Percentiles rank a stretch among this genome's conserved stretches.
Evolutionary conservation across 2,888 invertebrate genomes (phyloP).

Genomic region (Carterocephalus palaemon): DNA sequence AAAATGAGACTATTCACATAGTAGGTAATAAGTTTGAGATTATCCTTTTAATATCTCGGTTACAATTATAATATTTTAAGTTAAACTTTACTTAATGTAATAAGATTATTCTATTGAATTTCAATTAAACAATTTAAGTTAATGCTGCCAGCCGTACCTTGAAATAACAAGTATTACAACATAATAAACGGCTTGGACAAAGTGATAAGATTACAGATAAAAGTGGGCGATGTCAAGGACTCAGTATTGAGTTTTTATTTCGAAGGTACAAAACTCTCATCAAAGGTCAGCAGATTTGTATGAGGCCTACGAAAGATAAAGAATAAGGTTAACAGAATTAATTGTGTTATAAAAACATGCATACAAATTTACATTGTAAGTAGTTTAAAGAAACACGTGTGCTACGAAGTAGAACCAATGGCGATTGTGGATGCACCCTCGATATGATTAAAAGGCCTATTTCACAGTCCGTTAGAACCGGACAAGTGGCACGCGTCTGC

Average conservation of each 20-base stretch:
- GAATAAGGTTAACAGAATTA: no score
- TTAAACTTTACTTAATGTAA: constrained; percentile 32
- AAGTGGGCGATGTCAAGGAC: constrained; percentile 3
- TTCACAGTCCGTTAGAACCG: constrained; percentile 57
- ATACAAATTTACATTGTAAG: neutral
- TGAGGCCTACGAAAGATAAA: no score
- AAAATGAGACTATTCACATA: no score
- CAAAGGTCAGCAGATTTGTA: no score
- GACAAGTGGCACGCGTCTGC: constrained; percentile 66
- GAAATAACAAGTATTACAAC: constrained; percentile 10
- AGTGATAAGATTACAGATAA: constrained; percentile 17
- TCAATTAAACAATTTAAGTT: neutral
- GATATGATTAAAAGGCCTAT: constrained; percentile 52
- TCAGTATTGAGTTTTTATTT: neutral
- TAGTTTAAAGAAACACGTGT: neutral
- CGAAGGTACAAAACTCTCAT: no score
- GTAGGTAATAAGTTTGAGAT: no score
- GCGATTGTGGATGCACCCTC: constrained; percentile 29
- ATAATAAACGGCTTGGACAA: constrained; percentile 5
- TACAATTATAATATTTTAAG: neutral
- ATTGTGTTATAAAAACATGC: no score
- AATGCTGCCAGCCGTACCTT: neutral
- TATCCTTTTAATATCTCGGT: no score
- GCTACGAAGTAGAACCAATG: constrained; percentile 30
- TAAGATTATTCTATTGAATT: constrained; percentile 29